A percentile compares a stretch with the other conserved stretches of the same genome.
phyloP scores from a whole-genome alignment of 2,888 invertebrate genomes.

The Nezara viridula region DNA sequence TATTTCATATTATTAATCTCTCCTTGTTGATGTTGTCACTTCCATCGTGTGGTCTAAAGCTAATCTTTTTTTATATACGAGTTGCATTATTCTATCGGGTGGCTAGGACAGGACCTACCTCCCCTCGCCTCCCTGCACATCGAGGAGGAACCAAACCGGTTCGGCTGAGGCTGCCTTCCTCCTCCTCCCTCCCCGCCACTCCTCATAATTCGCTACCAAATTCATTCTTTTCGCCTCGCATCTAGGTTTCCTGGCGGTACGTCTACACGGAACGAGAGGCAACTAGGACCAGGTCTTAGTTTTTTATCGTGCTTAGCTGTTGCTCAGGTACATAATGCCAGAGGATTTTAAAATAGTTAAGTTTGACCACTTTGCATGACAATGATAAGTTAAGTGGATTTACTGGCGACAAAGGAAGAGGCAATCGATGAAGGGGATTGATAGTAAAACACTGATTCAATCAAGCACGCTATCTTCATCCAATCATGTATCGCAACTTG shows the following conservation, averaged over 20 bases:
- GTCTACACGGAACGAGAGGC: too few relatives aligned
- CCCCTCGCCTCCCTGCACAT: background rate
- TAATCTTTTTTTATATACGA: background rate
- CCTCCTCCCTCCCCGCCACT: background rate
- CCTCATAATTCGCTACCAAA: background rate
- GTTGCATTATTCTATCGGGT: background rate
- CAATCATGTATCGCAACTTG: background rate
- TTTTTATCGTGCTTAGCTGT: too few relatives aligned
- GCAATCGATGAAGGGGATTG: background rate
- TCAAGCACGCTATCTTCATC: background rate
- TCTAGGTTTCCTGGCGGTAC: too few relatives aligned
- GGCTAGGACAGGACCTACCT: background rate
- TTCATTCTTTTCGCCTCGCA: background rate
- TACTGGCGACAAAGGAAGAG: background rate
- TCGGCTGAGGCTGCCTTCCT: background rate
- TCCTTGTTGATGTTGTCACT: too few relatives aligned
- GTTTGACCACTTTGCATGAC: background rate
- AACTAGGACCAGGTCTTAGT: too few relatives aligned
- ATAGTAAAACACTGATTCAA: conserved; percentile 22
- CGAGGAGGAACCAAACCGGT: conserved; percentile 6
- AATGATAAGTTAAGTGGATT: background rate
- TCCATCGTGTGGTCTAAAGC: too few relatives aligned
- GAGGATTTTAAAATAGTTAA: background rate
- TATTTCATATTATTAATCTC: too few relatives aligned
- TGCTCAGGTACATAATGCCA: background rate